Conservation (phyloP, 2,888 invertebrate genomes). For the Acleris sparsana region DNA sequence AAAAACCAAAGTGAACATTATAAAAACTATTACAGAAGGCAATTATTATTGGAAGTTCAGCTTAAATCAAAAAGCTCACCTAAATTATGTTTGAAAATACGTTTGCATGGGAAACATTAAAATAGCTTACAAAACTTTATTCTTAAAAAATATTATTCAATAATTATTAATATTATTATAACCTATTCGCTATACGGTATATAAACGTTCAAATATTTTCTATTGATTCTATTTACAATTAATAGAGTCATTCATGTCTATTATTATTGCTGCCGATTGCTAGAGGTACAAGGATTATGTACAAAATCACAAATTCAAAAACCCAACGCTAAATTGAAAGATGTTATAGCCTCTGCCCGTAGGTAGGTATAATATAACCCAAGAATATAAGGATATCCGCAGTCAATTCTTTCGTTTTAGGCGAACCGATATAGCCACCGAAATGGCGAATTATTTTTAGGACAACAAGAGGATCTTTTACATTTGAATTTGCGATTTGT, state of each 20-base stretch:
- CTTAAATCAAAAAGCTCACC: constrained; percentile 7
- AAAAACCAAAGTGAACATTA: constrained; percentile 6
- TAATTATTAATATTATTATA: constrained; percentile 6
- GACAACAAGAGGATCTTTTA: too few relatives aligned
- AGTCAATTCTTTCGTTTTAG: too few relatives aligned
- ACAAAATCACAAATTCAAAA: neutral
- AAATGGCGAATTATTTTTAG: too few relatives aligned
- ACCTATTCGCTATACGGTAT: constrained; percentile 5
- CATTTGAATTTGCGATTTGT: too few relatives aligned
- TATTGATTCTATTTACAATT: constrained; percentile 24
- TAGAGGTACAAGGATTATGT: neutral
- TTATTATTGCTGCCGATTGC: constrained; percentile 3
- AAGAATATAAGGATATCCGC: too few relatives aligned
- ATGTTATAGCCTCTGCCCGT: neutral
- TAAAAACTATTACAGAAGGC: constrained; percentile 13
- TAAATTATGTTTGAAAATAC: constrained; percentile 3
- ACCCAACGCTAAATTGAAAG: neutral
- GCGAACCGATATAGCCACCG: too few relatives aligned
- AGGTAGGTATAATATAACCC: too few relatives aligned
- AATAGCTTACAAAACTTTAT: constrained; percentile 15
- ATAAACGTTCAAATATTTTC: constrained; percentile 16
- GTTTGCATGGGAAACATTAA: constrained; percentile 16
- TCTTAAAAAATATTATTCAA: constrained; percentile 28
- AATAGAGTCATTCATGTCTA: neutral
- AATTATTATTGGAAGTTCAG: constrained; percentile 14